Base-by-base conservation (phyloP, 2,888 invertebrate genomes). In the Eulithis testata region DNA sequence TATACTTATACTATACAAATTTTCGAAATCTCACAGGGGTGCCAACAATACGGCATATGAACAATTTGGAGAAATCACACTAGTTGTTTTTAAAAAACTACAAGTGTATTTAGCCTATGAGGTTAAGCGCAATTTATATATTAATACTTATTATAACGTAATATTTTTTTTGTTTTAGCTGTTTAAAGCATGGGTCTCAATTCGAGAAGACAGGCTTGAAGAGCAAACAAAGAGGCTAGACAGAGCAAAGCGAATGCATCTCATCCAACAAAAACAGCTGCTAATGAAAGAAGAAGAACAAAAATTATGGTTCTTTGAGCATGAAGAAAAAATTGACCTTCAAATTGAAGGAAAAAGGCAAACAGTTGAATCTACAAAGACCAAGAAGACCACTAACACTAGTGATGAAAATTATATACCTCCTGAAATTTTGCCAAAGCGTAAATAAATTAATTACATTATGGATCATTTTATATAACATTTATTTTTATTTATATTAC, bases 231-330 rank as follows among this genome's bases (percentile, higher is more conserved):
- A 91, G 72, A 88, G 94, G 61, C 76, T 95, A 43, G 93, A 95
- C 65, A 92, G 96, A 75, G 94, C 95, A 45, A 87, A 84, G 53
- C 85, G 94, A 5, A 78, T 91, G 52, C 83, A 89, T 67, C 73
- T 84, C 8, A 86, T 94, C 70, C 76, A 86, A 74, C 83, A 93
- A 53, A 93, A 95, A 66, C 95, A 95, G 78, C 86, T 94, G 58
- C 87, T 94, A 51, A 83, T 97, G 68, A 74, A 90, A 63, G 87
- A 94, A 31, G 79, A 87, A 52, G 94, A 94, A 78, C 97, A 97
- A 79, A 94, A 94, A 72, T 81, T 96, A 59, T 96, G 96, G 96
- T 97, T 96, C 94, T 97, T 97, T 88, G 96, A 97, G 67, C 96
- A 96, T 79, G 95, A 96, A 82, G 96, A 97, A 49, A 85, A 95